These are phyloP conservation scores for Ophion slaviceki DNA, from an alignment of 2,888 invertebrate genomes.

Conservation along the genomic window DNA sequence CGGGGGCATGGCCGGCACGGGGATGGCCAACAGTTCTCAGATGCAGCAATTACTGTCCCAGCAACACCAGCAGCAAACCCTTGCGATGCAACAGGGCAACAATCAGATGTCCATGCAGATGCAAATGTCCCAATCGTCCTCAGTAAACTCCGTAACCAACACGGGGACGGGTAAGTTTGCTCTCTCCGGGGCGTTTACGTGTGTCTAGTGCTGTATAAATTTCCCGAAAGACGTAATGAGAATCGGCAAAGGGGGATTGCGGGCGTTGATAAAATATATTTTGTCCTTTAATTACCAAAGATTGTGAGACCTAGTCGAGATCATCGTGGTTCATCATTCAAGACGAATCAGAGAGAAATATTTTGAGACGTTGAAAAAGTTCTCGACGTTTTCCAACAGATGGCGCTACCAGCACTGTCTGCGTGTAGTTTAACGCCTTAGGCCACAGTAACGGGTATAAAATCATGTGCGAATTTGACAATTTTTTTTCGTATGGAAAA, in stretches of 20 bases:
- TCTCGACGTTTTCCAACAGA: no score
- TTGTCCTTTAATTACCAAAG: no score
- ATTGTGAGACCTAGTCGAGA: no score
- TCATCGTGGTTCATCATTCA: no score
- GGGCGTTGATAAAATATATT: no score
- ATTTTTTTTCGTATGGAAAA: no score
- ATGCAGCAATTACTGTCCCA: conserved; percentile 85
- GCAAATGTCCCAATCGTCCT: conserved; percentile 83
- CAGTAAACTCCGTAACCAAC: conserved; percentile 79
- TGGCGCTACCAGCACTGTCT: no score
- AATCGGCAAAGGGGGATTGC: not conserved
- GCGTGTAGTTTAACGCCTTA: no score
- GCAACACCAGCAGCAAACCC: conserved; percentile 84
- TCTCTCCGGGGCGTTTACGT: not conserved
- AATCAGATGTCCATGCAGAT: conserved; percentile 85
- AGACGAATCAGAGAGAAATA: no score
- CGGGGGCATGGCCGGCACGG: conserved; percentile 80
- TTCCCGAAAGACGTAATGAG: not conserved
- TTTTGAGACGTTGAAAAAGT: no score
- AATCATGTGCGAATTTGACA: no score
- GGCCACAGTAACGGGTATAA: no score
- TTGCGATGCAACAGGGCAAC: conserved; percentile 84
- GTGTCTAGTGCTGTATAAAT: not conserved
- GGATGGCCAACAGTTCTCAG: conserved; percentile 81
- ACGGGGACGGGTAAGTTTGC: conserved; percentile 81